A percentile compares a stretch with the other conserved stretches of the same genome.
Conservation (phyloP, 2,888 invertebrate genomes). For the Ommatoiulus sabulosus region DNA sequence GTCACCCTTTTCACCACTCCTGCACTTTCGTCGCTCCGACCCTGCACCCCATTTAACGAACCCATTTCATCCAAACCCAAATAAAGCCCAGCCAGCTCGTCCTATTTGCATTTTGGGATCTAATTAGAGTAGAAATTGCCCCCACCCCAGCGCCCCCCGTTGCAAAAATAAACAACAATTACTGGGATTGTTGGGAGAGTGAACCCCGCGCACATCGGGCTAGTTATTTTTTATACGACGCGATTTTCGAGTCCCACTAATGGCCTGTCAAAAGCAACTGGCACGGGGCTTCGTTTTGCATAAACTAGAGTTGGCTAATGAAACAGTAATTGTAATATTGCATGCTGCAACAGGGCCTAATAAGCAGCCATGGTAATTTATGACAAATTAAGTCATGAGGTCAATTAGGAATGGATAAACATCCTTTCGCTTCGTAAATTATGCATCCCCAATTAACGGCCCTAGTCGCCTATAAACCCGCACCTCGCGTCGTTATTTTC, state of each 20-base stretch:
- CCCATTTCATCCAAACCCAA: neutral
- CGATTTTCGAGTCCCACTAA: neutral
- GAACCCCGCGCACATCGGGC: neutral
- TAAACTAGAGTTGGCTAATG: constrained; percentile 4
- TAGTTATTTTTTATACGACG: constrained; percentile 15
- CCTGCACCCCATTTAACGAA: constrained; percentile 20
- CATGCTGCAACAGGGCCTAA: constrained; percentile 26
- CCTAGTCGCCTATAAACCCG: neutral
- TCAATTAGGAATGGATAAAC: constrained; percentile 30
- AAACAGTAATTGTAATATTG: constrained; percentile 24
- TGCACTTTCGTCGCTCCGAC: neutral
- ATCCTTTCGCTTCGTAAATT: constrained; percentile 18
- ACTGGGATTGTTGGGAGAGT: neutral
- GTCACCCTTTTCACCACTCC: neutral
- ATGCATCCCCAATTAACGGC: constrained; percentile 27
- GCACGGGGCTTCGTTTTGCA: constrained; percentile 18
- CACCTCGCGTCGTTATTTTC: constrained; percentile 17
- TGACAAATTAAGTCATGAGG: constrained; percentile 29
- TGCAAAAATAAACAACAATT: constrained; percentile 17
- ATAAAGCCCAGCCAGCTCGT: neutral
- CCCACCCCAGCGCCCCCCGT: neutral
- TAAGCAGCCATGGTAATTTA: constrained; percentile 13
- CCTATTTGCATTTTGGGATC: constrained; percentile 29
- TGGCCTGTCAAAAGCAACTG: constrained; percentile 19
- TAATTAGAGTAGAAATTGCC: constrained; percentile 22